Evolutionary conservation across 2,113 vertebrate genomes (phyloP).

Genomic region (Cepphus grylle): DNA sequence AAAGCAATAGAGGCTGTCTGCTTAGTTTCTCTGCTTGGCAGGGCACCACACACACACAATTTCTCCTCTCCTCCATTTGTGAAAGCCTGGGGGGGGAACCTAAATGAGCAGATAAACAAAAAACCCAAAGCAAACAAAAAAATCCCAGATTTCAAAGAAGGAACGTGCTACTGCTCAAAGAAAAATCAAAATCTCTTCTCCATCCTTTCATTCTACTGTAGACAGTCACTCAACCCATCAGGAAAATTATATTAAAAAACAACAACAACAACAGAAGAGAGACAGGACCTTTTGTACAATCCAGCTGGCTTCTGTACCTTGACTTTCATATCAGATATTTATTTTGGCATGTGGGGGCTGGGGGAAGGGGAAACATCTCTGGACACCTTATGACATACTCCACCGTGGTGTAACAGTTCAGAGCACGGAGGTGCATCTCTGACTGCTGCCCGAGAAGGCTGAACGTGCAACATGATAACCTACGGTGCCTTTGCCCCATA

Average conservation of each 20-base stretch:
- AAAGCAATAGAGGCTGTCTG: constrained; percentile 62
- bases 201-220: constrained; percentile 10
- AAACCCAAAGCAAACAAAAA: background rate
- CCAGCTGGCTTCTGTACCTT: constrained; percentile 54
- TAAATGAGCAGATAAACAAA: constrained; percentile 30
- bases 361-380: constrained; percentile 29
- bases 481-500: background rate
- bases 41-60: constrained; percentile 49
- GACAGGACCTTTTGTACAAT: constrained; percentile 25
- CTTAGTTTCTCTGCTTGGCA: constrained; percentile 62
- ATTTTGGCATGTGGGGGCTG: background rate
- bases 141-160: background rate
- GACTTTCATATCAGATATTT: constrained; percentile 60
- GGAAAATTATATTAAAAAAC: constrained; percentile 14
- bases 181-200: constrained; percentile 15
- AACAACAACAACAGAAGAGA: background rate
- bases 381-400: constrained; percentile 22
- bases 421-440: background rate
- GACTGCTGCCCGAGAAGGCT: background rate
- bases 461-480: background rate
- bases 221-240: constrained; percentile 14
- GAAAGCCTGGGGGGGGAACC: background rate
- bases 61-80: constrained; percentile 29
- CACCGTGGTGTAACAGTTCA: background rate
- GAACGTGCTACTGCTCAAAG: background rate